Evolutionary conservation across 2,888 invertebrate genomes (phyloP), one percentile per base, ranked within the genome.

Genomic region (Lycia hirtaria): DNA sequence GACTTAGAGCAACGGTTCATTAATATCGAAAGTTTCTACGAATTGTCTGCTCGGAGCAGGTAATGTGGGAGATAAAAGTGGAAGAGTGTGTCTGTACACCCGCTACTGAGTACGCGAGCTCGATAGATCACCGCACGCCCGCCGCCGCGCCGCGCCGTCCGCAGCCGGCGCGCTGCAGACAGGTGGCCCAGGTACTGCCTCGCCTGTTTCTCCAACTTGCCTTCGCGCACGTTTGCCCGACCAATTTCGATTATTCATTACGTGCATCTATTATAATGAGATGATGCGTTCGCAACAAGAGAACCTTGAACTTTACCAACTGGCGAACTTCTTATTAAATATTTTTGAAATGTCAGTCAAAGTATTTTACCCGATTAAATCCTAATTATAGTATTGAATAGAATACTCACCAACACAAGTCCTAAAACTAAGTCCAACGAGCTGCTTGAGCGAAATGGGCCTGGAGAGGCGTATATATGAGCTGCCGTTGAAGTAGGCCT

Each of bases 401-500:
- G 32, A 38, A n/a, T n/a, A 83, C 88, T 85, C 78, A 96, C 96
- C 96, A 67, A 94, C 94, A 85, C 97, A 97, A 4, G 96, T 96
- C 71, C 96, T 93, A 85, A 96, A 97, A 86, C 96, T 96, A 70
- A 97, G 93, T 20, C 97, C 97, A 62, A 96, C 96, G 75, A 96
- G 96, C 78, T 95, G 94, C 83, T 95, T 95, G 72, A 97, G 94
- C 56, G 96, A 95, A 79, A 97, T 93, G 54, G 96, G 95, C 60
- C 94, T 94, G 65, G 93, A 87, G 67, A 97, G 93, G 76, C 95
- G 93, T 67, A 97, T 93, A 82, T 95, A 96, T 15, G 96, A 94
- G 72, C 95, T 95, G 69, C 96, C 96, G 88, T 97, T 96, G 88
- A 97, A 96, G 85, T 96, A 97, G 40, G 96, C 97, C 87, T 97